Conservation (phyloP, 1,140 invertebrate species). For the Ceratosolen solmsi region DNA sequence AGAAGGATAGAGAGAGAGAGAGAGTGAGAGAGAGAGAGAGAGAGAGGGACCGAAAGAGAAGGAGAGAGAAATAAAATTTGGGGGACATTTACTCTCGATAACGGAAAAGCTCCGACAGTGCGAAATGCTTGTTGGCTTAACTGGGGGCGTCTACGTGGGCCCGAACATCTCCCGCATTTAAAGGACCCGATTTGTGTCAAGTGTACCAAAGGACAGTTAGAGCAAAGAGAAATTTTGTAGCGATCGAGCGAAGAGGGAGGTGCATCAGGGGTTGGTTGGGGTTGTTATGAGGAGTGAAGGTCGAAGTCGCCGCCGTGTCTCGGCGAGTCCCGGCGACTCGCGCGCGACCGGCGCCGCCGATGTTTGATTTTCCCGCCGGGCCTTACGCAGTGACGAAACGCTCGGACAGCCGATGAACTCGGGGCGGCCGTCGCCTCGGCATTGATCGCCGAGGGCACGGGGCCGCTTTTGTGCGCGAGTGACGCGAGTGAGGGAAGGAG, state of each 20-base stretch:
- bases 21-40: neutral
- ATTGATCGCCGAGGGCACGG: neutral
- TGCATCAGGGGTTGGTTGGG: neutral
- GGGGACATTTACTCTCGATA: no score
- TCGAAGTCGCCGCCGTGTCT: no score
- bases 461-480: neutral
- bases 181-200: neutral
- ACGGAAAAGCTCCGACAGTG: no score
- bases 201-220: neutral
- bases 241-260: no score
- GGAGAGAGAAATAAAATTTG: no score
- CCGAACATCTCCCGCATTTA: no score
- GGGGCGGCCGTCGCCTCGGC: neutral
- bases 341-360: slow-evolving; percentile 44
- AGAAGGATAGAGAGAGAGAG: neutral
- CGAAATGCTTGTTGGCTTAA: neutral
- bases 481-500: neutral
- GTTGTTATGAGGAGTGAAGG: slow-evolving; percentile 64
- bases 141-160: neutral
- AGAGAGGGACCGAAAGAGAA: neutral
- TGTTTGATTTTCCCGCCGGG: slow-evolving; percentile 41
- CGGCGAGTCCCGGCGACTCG: slow-evolving; percentile 40
- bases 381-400: neutral
- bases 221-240: no score
- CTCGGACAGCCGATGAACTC: neutral